Conservation (phyloP, 53 echinoderm and acorn worm genomes). For the Crossaster papposus region DNA sequence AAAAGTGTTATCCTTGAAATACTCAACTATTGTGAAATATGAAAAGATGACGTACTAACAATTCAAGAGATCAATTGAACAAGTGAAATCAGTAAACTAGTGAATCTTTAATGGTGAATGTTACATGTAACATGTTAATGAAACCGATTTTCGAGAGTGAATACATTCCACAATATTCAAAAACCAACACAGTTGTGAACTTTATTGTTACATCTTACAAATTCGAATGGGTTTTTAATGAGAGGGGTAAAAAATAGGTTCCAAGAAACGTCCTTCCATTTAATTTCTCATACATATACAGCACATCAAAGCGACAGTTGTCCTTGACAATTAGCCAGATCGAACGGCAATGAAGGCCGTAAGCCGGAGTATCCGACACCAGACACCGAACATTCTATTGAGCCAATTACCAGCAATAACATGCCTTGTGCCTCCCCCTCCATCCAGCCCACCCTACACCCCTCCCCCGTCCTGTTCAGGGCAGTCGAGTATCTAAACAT, state of each 20-base stretch:
- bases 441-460: constrained; percentile 8
- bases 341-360: background rate
- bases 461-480: constrained; percentile 22
- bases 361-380: background rate
- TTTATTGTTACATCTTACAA: too few species aligned
- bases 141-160: too few species aligned
- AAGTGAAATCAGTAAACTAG: too few species aligned
- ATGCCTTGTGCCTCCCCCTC: constrained; percentile 6
- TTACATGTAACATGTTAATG: too few species aligned
- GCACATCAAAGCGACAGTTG: background rate
- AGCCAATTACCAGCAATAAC: constrained; percentile 44
- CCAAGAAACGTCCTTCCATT: background rate
- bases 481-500: constrained; percentile 48
- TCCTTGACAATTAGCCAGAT: constrained; percentile 3
- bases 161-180: too few species aligned
- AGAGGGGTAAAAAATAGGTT: background rate
- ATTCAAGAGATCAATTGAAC: too few species aligned
- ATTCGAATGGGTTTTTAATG: background rate
- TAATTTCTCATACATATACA: background rate
- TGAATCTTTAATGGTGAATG: too few species aligned
- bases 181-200: too few species aligned
- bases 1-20: too few species aligned
- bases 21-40: too few species aligned
- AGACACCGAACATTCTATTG: constrained; percentile 24
- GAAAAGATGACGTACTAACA: too few species aligned